phyloP scores from a whole-genome alignment of 1,140 invertebrate species.

The Leptestheria dahalacensis region DNA sequence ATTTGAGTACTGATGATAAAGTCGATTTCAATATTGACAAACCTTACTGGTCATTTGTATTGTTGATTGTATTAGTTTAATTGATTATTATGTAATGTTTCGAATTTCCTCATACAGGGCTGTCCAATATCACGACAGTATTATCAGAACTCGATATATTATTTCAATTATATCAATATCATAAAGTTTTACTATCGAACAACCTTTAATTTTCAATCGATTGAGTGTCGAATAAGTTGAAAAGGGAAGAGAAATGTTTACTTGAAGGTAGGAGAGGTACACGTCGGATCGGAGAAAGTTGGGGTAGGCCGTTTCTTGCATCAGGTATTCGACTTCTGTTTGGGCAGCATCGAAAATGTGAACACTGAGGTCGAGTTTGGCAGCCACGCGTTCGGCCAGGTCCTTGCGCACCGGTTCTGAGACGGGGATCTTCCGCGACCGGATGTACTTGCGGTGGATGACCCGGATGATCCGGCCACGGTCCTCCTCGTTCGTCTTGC shows the following conservation, averaged over 20 bases:
- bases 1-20: too few relatives aligned
- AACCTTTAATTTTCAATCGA: background rate
- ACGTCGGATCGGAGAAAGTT: conserved; percentile 80
- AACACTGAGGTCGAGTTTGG: conserved; percentile 34
- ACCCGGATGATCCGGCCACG: conserved; percentile 59
- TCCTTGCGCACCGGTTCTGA: conserved; percentile 55
- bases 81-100: too few relatives aligned
- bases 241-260: conserved; percentile 3
- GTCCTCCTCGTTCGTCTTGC: conserved; percentile 41
- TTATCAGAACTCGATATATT: too few relatives aligned
- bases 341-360: conserved; percentile 51
- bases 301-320: conserved; percentile 71
- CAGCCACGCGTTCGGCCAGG: conserved; percentile 46
- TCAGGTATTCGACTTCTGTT: conserved; percentile 57
- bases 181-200: background rate
- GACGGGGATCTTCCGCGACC: conserved; percentile 65
- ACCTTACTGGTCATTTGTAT: too few relatives aligned
- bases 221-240: background rate
- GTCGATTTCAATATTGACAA: too few relatives aligned
- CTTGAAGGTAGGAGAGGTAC: conserved; percentile 72
- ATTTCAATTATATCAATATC: too few relatives aligned
- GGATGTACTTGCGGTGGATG: conserved; percentile 70
- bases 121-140: too few relatives aligned
- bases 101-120: too few relatives aligned
- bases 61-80: too few relatives aligned